Base-by-base conservation (phyloP, 30 jellyfish, hydroid and myxozoan genomes). In the Hydra vulgaris region DNA sequence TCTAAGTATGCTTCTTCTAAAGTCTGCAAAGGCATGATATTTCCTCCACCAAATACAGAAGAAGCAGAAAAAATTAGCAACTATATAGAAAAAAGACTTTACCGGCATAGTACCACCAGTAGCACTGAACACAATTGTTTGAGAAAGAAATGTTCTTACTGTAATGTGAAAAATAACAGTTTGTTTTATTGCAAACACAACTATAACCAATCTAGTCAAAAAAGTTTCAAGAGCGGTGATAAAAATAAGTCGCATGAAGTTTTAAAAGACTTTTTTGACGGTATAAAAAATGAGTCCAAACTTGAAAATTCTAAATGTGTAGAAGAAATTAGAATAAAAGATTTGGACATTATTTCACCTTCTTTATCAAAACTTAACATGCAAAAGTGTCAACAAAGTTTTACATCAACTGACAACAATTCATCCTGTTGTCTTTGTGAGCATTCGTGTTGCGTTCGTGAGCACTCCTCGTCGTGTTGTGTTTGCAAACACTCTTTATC, bases 41-140 rank as follows among this genome's bases (percentile, higher is more conserved):
- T 87, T 55, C 96, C 96, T 0, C 96, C 96, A 21, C 96, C 96
- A 12, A 87, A 77, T 77, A 74, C 93, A 8, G 96, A 87, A 54
- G 96, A 87, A 53, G 96, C 96, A 19, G 96, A 87, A 69, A 78
- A 77, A n/a, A 71, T 87, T 21, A 74, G 92, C 27, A 73, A 74
- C 68, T 87, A 87, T 61, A 87, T 87, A 68, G 81, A 87, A 54
- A 92, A 87, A 66, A 87, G 83, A 74, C 82, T 87, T 21, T 74
- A 72, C 53, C 73, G 18, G 40, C 84, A 80, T 61, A 27, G 82
- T 22, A 24, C 79, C 17, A 8, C 19, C 82, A 68, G 61, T 40
- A 40, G 12, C 5, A 12, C 61, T 40, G 61, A 69, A 69, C 76
- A 69, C 27, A 21, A 24, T 69, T 69, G 15, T 23, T 69, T 74